A percentile compares a stretch with the other conserved stretches of the same genome.
phyloP scores from a whole-genome alignment of 2,888 invertebrate species.

The Dasysyrphus tricinctus region DNA sequence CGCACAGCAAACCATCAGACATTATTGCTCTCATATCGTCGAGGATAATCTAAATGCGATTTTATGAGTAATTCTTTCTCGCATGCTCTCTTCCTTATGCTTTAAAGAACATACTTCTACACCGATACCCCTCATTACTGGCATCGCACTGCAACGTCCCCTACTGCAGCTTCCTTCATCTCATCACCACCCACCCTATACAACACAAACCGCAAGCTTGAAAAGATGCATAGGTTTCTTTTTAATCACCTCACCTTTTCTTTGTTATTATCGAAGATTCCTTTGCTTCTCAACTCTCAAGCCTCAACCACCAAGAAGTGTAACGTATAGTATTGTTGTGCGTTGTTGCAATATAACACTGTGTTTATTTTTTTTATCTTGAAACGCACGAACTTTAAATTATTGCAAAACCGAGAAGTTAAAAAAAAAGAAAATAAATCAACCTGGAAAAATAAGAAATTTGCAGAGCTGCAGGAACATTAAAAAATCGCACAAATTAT shows the following conservation, averaged over 20 bases:
- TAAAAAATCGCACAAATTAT: slow-evolving; percentile 59
- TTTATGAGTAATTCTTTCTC: slow-evolving; percentile 56
- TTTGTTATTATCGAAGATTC: slow-evolving; percentile 21
- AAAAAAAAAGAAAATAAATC: slow-evolving; percentile 20
- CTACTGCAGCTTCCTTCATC: not conserved
- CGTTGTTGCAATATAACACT: slow-evolving; percentile 30
- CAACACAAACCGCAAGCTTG: slow-evolving; percentile 19
- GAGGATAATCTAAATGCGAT: slow-evolving; percentile 68
- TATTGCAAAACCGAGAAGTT: slow-evolving; percentile 42
- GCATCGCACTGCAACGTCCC: not conserved
- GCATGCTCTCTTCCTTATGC: slow-evolving; percentile 13
- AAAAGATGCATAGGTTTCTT: slow-evolving; percentile 52
- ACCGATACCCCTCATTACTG: slow-evolving; percentile 14
- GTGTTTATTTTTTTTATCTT: slow-evolving; percentile 40
- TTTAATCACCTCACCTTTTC: slow-evolving; percentile 52
- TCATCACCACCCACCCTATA: slow-evolving; percentile 51
- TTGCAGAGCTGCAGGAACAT: slow-evolving; percentile 47
- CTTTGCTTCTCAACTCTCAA: slow-evolving; percentile 7
- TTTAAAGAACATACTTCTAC: slow-evolving; percentile 5
- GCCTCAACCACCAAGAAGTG: slow-evolving; percentile 4
- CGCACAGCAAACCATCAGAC: slow-evolving; percentile 7
- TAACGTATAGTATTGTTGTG: slow-evolving; percentile 40
- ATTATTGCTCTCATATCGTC: slow-evolving; percentile 63
- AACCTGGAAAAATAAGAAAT: slow-evolving; percentile 31
- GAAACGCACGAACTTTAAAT: slow-evolving; percentile 67